Evolutionary conservation across 2,113 vertebrate species (phyloP), one percentile per base, ranked within the genome.

Genomic region (Odontophorus gujanensis): DNA sequence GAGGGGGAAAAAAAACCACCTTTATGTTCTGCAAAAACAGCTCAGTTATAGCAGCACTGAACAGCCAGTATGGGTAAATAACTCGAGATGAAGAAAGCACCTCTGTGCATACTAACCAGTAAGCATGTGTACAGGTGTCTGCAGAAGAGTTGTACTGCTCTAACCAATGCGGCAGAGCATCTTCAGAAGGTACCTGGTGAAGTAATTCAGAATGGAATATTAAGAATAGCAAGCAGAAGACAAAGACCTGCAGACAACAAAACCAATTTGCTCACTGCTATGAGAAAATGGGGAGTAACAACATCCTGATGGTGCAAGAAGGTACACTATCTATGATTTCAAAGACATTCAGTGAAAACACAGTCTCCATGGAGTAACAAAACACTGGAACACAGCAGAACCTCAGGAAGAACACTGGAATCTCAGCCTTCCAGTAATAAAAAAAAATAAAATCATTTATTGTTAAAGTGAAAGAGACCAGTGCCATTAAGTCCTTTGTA

Each of bases 101-200:
- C 13, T 5, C 9, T 17, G 3, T 53, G 51, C 36, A 45, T 1
- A 98, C 98, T 78, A 85, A 99, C 99, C 99, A 99, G 38, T 98
- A 99, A 9, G 99, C 99, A 25, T 99, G 99, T 69, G 99, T 99
- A 89, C 99, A 99, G 69, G 98, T 99, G 40, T 98, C 98, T 5
- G 99, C 99, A 43, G 99, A 99, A 12, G 98, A 99, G 53, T 95
- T 98, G 97, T 99, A 99, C 96, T 99, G 99, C 82, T 99, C 99
- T 26, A 98, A 96, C 99, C 99, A 99, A 97, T 99, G 98, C 13
- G 98, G 98, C 90, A 98, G 97, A 63, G 99, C 99, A 45, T 99
- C 99, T 65, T 99, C 99, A 62, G 99, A 99, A 78, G 98, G 96
- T 20, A 99, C 99, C 99, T 99, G 93, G 2, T 93, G 94, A 76